A percentile compares a stretch with the other conserved stretches of the same genome.
phyloP scores from a whole-genome alignment of 2,888 invertebrate species.

The Lydus trimaculatus region DNA sequence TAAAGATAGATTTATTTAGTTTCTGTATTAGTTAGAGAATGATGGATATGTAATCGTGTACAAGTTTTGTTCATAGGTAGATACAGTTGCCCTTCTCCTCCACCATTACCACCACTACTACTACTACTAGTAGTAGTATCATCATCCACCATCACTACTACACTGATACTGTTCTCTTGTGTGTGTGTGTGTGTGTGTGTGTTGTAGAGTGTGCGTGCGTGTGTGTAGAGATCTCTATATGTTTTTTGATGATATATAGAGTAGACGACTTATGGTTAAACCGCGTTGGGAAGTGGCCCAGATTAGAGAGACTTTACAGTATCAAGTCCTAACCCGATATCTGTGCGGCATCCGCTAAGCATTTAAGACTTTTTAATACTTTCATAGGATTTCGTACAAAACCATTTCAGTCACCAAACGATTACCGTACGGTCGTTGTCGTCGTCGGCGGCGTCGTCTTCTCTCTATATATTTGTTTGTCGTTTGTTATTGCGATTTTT shows the following conservation, averaged over 20 bases:
- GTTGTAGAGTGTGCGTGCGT: too few relatives aligned
- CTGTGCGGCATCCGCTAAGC: constrained; percentile 71
- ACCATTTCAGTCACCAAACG: constrained; percentile 48
- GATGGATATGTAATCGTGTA: constrained; percentile 44
- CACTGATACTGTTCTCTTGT: too few relatives aligned
- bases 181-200: too few relatives aligned
- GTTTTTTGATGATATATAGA: constrained; percentile 72
- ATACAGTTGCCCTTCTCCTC: neutral
- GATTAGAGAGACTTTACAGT: constrained; percentile 69
- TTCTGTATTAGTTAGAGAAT: neutral
- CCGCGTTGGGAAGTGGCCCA: constrained; percentile 79
- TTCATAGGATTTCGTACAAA: constrained; percentile 64
- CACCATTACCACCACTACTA: neutral
- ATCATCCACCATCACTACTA: neutral
- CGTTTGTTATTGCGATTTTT: too few relatives aligned
- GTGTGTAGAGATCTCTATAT: neutral
- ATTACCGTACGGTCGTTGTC: constrained; percentile 29
- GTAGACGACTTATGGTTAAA: constrained; percentile 77
- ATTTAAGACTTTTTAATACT: constrained; percentile 79
- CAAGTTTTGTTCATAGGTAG: constrained; percentile 44
- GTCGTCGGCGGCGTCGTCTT: neutral
- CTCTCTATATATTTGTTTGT: neutral
- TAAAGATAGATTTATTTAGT: neutral
- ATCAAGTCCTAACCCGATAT: constrained; percentile 67
- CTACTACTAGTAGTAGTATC: neutral